phyloP scores from a whole-genome alignment of 2,888 invertebrate species.

The Tinea pellionella region DNA sequence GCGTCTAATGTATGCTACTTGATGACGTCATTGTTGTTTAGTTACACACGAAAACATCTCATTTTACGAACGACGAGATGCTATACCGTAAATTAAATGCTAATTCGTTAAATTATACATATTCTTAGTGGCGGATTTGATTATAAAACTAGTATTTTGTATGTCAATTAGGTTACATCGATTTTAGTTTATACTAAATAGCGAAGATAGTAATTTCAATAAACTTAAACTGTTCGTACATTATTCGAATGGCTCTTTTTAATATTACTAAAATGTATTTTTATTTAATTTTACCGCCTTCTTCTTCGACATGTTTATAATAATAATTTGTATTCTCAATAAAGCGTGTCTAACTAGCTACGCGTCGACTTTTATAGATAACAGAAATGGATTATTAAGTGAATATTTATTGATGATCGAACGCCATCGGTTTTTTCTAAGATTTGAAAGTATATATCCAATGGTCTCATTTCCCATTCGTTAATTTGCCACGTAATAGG shows the following conservation, averaged over 20 bases:
- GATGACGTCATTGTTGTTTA: constrained; percentile 10
- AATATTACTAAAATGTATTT: too few species aligned
- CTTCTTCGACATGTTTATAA: background rate
- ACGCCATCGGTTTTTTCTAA: background rate
- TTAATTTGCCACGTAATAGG: too few species aligned
- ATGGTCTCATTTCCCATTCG: too few species aligned
- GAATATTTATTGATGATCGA: background rate
- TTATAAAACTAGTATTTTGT: background rate
- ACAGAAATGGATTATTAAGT: background rate
- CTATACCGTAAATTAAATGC: background rate
- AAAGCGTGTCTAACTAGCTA: background rate
- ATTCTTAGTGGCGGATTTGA: background rate
- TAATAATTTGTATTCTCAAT: background rate
- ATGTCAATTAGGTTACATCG: background rate
- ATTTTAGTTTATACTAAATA: background rate
- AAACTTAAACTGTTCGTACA: too few species aligned
- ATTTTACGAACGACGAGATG: background rate
- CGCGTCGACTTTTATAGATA: background rate
- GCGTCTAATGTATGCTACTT: constrained; percentile 18
- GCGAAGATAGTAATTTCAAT: too few species aligned
- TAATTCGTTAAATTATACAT: background rate
- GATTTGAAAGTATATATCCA: too few species aligned
- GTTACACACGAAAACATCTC: background rate
- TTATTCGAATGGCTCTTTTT: too few species aligned
- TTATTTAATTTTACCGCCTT: too few species aligned